These are phyloP conservation scores for Coremacera marginata DNA, from an alignment of 2,888 invertebrate genomes.

Conservation along the genomic window DNA sequence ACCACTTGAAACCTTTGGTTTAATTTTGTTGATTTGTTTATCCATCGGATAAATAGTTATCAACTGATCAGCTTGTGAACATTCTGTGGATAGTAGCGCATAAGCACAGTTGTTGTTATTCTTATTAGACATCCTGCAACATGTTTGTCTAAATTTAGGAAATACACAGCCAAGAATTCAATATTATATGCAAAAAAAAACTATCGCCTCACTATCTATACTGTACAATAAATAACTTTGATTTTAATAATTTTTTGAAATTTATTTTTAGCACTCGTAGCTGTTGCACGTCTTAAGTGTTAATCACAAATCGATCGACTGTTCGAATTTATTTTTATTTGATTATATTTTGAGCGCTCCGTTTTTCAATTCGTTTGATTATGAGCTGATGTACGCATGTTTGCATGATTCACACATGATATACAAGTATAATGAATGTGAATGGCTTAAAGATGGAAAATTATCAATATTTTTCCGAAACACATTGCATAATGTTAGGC, in stretches of 20 bases:
- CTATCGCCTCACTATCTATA: no score
- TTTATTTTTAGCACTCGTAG: not conserved
- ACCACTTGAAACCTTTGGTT: not conserved
- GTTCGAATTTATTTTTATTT: not conserved
- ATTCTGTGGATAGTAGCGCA: no score
- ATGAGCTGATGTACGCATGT: not conserved
- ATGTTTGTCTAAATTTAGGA: no score
- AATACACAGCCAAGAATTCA: no score
- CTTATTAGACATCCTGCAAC: no score
- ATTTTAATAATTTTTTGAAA: not conserved
- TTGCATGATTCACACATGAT: not conserved
- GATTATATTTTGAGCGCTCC: not conserved
- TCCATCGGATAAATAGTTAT: no score
- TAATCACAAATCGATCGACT: constrained; percentile 9
- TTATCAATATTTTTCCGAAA: no score
- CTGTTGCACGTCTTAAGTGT: constrained; percentile 2
- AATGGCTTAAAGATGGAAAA: not conserved
- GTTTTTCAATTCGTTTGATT: not conserved
- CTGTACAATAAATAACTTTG: no score
- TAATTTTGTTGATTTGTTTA: not conserved
- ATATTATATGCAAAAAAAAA: no score
- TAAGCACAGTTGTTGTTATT: no score
- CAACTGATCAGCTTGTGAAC: no score
- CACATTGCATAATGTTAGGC: not conserved
- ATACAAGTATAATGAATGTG: not conserved